Conservation (phyloP, 1,140 invertebrate species). For the Heliconius eleuchia region DNA sequence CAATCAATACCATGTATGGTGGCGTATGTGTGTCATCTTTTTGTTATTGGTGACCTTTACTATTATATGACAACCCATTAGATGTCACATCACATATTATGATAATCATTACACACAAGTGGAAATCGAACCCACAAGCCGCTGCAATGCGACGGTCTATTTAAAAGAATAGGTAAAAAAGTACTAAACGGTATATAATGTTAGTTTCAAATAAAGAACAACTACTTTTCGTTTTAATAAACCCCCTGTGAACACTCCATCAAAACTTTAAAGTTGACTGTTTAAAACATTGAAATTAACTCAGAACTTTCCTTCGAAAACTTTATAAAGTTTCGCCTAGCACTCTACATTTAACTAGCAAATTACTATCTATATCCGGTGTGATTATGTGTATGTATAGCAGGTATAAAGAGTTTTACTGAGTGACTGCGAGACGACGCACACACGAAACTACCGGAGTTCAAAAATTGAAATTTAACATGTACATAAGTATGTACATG, state of each 20-base stretch:
- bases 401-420: neutral
- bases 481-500: too few relatives aligned
- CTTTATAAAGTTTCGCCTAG: neutral
- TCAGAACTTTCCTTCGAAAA: neutral
- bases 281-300: slow-evolving; percentile 7
- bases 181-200: neutral
- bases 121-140: too few relatives aligned
- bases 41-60: too few relatives aligned
- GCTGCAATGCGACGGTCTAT: neutral
- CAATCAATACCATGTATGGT: too few relatives aligned
- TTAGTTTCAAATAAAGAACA: neutral
- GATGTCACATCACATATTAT: too few relatives aligned
- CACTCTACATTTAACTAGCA: neutral
- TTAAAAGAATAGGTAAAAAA: too few relatives aligned
- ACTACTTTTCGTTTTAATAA: neutral
- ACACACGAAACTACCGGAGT: too few relatives aligned
- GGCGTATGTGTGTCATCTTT: too few relatives aligned
- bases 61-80: too few relatives aligned
- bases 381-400: neutral
- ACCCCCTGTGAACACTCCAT: neutral
- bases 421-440: too few relatives aligned
- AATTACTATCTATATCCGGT: neutral
- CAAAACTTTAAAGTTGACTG: neutral
- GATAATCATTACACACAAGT: too few relatives aligned
- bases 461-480: too few relatives aligned